Conservation (phyloP, 2,888 invertebrate genomes). For the Galerucella calmariensis region DNA sequence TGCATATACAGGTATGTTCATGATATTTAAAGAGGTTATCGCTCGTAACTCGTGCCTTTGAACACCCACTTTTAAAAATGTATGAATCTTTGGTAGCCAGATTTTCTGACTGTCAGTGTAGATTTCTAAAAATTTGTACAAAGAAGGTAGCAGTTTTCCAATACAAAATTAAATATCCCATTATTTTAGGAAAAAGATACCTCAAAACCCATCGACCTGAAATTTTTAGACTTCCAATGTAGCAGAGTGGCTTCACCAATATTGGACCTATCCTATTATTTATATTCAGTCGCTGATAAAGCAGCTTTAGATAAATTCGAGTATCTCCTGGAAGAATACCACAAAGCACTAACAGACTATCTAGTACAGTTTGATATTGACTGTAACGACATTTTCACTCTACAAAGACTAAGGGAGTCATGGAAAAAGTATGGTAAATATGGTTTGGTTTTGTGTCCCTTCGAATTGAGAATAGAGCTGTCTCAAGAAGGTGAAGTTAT, state of each 20-base stretch:
- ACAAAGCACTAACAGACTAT: slow-evolving; percentile 46
- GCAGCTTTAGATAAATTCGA: slow-evolving; percentile 48
- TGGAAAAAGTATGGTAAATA: slow-evolving; percentile 51
- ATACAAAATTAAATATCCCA: too few relatives aligned
- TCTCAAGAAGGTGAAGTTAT: slow-evolving; percentile 47
- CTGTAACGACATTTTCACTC: slow-evolving; percentile 45
- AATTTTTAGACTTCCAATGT: slow-evolving; percentile 54
- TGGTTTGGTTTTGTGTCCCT: slow-evolving; percentile 47
- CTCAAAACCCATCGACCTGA: slow-evolving; percentile 48
- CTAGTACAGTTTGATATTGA: slow-evolving; percentile 47
- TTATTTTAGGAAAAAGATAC: slow-evolving; percentile 41
- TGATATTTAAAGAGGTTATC: too few relatives aligned
- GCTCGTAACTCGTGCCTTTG: too few relatives aligned
- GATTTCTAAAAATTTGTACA: too few relatives aligned
- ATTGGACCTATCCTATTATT: slow-evolving; percentile 53
- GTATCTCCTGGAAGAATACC: slow-evolving; percentile 50
- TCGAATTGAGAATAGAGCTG: slow-evolving; percentile 47
- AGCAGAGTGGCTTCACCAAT: slow-evolving; percentile 50
- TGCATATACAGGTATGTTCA: too few relatives aligned
- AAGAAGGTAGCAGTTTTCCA: too few relatives aligned
- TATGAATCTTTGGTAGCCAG: too few relatives aligned
- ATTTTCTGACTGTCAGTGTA: too few relatives aligned
- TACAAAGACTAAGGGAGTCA: slow-evolving; percentile 45
- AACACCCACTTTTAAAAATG: too few relatives aligned
- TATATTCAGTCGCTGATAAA: slow-evolving; percentile 50